A percentile compares a stretch with the other conserved stretches of the same genome.
phyloP scores from a whole-genome alignment of 2,888 invertebrate species.

The Cybosia mesomella region DNA sequence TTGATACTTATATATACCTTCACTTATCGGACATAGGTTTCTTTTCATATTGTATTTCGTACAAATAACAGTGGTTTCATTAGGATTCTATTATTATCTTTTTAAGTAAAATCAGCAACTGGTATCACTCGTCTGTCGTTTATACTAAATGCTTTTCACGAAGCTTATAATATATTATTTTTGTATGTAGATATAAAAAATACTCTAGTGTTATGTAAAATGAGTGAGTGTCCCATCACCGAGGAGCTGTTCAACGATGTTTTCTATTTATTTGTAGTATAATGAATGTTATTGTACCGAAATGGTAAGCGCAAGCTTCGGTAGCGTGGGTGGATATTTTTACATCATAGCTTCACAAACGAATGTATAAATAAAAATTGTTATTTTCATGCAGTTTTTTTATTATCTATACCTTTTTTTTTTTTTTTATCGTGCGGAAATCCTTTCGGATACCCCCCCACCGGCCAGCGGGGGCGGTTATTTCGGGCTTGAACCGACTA shows the following conservation, averaged over 20 bases:
- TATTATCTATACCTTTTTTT: too few species aligned
- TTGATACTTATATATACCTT: too few species aligned
- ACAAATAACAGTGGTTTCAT: background rate
- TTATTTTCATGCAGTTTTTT: conserved; percentile 58
- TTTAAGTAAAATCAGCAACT: background rate
- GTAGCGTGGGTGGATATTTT: conserved; percentile 57
- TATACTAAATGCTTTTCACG: conserved; percentile 34
- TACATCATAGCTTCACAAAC: conserved; percentile 65
- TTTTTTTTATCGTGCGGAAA: too few species aligned
- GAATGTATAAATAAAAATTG: conserved; percentile 61
- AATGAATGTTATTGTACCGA: conserved; percentile 46
- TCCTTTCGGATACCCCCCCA: too few species aligned
- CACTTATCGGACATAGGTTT: too few species aligned
- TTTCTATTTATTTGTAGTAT: conserved; percentile 54
- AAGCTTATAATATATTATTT: conserved; percentile 54
- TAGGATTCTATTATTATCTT: background rate
- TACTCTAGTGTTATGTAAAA: conserved; percentile 42
- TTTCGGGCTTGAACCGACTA: too few species aligned
- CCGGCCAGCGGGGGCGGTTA: too few species aligned
- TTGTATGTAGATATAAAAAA: conserved; percentile 52
- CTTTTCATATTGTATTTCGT: background rate
- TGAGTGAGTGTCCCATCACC: conserved; percentile 34
- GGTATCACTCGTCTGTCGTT: conserved; percentile 14
- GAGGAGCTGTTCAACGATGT: conserved; percentile 39
- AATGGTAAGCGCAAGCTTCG: conserved; percentile 59